Evolutionary conservation across 2,113 vertebrate genomes (phyloP), one percentile per base, ranked within the genome.

Genomic region (Clarias magur): DNA sequence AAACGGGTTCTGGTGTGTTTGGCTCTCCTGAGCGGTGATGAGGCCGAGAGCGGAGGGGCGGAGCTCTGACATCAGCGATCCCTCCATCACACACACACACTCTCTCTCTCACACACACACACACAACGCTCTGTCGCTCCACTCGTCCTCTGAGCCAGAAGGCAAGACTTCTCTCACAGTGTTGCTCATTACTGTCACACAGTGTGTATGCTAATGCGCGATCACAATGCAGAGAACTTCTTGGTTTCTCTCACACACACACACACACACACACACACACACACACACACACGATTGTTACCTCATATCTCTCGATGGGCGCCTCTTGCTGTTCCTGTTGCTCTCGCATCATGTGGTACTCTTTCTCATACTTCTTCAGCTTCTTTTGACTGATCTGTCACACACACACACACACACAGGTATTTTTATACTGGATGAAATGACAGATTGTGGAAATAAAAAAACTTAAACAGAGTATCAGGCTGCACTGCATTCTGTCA

Each of bases 321-420:
- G 98, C 97, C 92, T 99, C 98, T 90, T 99, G 97, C 38, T 99
- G 97, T 83, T 98, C 98, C 90, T 99, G 98, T 90, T 99, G 98
- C 90, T 99, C 98, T 79, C 97, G 93, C 92, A 99, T 97, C 89
- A 97, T 95, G 83, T 99, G 96, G 91, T 99, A 99, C 23, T 99
- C 98, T 88, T 98, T 98, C 91, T 99, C 98, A 59, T 96, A 98
- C 89, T 99, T 99, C 95, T 99, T 99, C 91, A 99, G 93, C 92
- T 99, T 99, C 94, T 99, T 99, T 92, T 99, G 98, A 92, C 97
- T 98, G 90, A 99, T 99, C 98, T 99, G 93, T 16, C 6, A 87
- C 62, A 87, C 68, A 87, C 54, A 23, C 54, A 89, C 34, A 38
- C 4, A 65, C 17, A 54, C 19, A 48, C 17, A 59, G 17, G 25